Evolutionary conservation across 1,140 invertebrate species (phyloP).

Genomic region (Bradynema listronoti): DNA sequence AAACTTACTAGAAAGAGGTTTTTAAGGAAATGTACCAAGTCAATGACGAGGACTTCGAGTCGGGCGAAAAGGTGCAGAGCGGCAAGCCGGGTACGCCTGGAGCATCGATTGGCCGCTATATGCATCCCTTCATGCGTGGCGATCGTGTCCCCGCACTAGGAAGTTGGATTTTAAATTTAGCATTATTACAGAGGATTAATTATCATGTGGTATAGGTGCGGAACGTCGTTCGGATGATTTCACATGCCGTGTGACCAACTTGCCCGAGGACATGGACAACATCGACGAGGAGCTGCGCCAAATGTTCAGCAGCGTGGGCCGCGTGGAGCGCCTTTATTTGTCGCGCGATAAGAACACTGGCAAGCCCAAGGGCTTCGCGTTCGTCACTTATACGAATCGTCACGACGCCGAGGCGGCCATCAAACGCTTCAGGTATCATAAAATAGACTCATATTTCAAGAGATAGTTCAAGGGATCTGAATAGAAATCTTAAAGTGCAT

Average conservation of each 20-base stretch:
- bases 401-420: conserved; percentile 87
- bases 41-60: conserved; percentile 37
- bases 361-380: conserved; percentile 73
- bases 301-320: conserved; percentile 81
- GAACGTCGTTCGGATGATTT: conserved; percentile 65
- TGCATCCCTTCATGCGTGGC: conserved; percentile 38
- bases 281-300: conserved; percentile 87
- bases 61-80: neutral
- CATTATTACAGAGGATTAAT: neutral
- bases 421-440: conserved; percentile 68
- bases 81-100: neutral
- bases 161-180: conserved; percentile 3
- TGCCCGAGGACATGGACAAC: conserved; percentile 78
- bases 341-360: conserved; percentile 71
- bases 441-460: too few species aligned
- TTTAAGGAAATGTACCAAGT: conserved; percentile 46
- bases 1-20: too few species aligned
- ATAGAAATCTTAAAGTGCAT: neutral
- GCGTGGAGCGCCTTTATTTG: conserved; percentile 76
- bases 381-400: conserved; percentile 83
- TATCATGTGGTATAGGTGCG: neutral
- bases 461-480: neutral
- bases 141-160: conserved; percentile 15
- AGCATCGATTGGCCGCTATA: conserved; percentile 30
- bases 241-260: conserved; percentile 90